Percentiles rank a stretch among this genome's conserved stretches.
Conservation (phyloP, 2,888 invertebrate species). For the Hoplodrina blanda region DNA sequence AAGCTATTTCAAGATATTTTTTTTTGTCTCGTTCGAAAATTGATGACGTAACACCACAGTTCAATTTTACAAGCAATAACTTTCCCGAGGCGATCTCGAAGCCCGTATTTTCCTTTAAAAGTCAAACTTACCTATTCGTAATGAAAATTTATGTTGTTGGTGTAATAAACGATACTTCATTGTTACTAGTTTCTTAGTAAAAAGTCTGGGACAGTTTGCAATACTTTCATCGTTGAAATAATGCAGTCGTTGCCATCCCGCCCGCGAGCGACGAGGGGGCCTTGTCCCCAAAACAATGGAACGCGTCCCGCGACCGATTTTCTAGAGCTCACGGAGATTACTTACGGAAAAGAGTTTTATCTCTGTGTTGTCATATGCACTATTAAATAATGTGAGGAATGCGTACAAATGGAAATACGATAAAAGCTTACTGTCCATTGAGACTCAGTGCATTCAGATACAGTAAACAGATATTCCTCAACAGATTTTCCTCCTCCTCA, state of each 20-base stretch:
- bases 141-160: constrained; percentile 78
- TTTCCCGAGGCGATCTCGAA: constrained; percentile 67
- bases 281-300: constrained; percentile 67
- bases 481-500: constrained; percentile 31
- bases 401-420: constrained; percentile 45
- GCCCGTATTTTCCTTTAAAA: constrained; percentile 71
- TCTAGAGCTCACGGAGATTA: constrained; percentile 64
- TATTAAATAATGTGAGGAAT: constrained; percentile 39
- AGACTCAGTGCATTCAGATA: constrained; percentile 40
- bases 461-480: constrained; percentile 38
- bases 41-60: constrained; percentile 52
- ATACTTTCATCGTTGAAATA: constrained; percentile 44
- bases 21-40: constrained; percentile 49
- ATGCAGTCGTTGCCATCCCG: constrained; percentile 21
- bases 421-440: constrained; percentile 50
- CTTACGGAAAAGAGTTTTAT: constrained; percentile 65
- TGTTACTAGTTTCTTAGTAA: constrained; percentile 61
- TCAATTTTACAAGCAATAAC: constrained; percentile 69
- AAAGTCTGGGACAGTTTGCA: constrained; percentile 44
- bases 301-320: constrained; percentile 58
- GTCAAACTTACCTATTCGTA: constrained; percentile 66
- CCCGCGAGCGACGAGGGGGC: constrained; percentile 23
- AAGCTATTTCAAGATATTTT: background rate
- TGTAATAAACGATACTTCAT: constrained; percentile 73
- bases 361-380: constrained; percentile 60